A percentile compares a stretch with the other conserved stretches of the same genome.
phyloP scores from a whole-genome alignment of 2,797 vertebrate genomes.

The Amazonetta brasiliensis region DNA sequence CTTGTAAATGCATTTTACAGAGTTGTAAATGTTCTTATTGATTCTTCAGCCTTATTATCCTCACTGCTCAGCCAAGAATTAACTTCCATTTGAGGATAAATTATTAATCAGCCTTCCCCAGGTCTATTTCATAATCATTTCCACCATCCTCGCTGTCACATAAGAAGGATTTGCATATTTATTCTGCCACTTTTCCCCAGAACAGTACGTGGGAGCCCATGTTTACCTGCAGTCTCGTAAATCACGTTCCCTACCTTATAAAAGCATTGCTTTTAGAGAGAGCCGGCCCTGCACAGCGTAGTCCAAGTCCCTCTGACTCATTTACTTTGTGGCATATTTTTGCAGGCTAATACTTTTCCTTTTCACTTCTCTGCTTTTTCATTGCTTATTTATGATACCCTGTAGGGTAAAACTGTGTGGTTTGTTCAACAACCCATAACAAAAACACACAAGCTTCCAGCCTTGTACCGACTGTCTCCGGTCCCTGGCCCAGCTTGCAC shows the following conservation, averaged over 20 bases:
- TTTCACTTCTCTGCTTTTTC: constrained; percentile 58
- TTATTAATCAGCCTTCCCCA: constrained; percentile 72
- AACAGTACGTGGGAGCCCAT: constrained; percentile 7
- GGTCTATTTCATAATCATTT: constrained; percentile 68
- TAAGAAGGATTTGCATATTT: constrained; percentile 73
- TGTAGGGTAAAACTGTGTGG: constrained; percentile 60
- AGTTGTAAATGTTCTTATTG: constrained; percentile 74
- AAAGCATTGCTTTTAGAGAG: constrained; percentile 20
- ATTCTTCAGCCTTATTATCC: constrained; percentile 68
- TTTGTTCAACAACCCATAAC: constrained; percentile 66
- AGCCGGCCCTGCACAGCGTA: neutral
- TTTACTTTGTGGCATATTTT: constrained; percentile 48
- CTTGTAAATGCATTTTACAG: constrained; percentile 67
- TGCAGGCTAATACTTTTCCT: constrained; percentile 34
- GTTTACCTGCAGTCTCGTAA: constrained; percentile 60
- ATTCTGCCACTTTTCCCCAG: constrained; percentile 68
- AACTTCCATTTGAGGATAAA: constrained; percentile 71
- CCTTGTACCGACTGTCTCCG: neutral
- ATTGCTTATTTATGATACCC: constrained; percentile 68
- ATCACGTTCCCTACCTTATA: constrained; percentile 21
- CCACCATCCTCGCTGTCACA: constrained; percentile 59
- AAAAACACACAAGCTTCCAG: constrained; percentile 49
- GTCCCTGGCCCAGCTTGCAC: constrained; percentile 29
- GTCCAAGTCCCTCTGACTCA: constrained; percentile 18
- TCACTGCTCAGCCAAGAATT: constrained; percentile 59